phyloP scores from a whole-genome alignment of 2,113 vertebrate species.

The Pituophis catenifer region DNA sequence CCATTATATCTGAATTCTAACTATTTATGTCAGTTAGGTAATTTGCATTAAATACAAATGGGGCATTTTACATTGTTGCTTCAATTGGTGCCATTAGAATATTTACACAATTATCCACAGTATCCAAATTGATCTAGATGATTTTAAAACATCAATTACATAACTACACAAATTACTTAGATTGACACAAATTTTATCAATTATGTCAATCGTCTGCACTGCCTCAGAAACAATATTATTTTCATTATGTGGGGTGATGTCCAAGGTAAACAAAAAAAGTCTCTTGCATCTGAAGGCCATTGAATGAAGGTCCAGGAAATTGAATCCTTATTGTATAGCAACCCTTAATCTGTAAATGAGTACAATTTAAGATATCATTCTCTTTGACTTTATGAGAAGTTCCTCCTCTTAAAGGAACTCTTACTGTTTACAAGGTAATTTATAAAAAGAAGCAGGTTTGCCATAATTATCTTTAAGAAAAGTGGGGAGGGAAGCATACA shows the following conservation, averaged over 20 bases:
- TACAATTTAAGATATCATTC: not conserved
- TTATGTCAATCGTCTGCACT: not conserved
- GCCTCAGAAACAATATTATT: not conserved
- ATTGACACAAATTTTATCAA: not conserved
- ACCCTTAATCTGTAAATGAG: not conserved
- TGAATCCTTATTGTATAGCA: not conserved
- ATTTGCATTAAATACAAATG: not conserved
- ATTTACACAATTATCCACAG: not conserved
- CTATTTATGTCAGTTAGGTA: not conserved
- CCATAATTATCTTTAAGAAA: not conserved
- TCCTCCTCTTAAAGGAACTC: not conserved
- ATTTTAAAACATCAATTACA: not conserved
- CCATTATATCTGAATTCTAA: not conserved
- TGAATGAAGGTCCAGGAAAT: not conserved
- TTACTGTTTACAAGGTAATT: not conserved
- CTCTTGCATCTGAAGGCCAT: not conserved
- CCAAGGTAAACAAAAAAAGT: not conserved
- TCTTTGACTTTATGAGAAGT: not conserved
- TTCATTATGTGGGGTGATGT: not conserved
- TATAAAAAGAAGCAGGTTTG: not conserved
- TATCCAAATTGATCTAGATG: not conserved
- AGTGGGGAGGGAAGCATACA: not conserved
- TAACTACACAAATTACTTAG: not conserved
- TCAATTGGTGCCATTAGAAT: not conserved
- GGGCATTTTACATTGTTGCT: not conserved